These are phyloP conservation scores for Amphiprion ocellaris DNA, from an alignment of 2,113 vertebrate species.

Conservation along the genomic window DNA sequence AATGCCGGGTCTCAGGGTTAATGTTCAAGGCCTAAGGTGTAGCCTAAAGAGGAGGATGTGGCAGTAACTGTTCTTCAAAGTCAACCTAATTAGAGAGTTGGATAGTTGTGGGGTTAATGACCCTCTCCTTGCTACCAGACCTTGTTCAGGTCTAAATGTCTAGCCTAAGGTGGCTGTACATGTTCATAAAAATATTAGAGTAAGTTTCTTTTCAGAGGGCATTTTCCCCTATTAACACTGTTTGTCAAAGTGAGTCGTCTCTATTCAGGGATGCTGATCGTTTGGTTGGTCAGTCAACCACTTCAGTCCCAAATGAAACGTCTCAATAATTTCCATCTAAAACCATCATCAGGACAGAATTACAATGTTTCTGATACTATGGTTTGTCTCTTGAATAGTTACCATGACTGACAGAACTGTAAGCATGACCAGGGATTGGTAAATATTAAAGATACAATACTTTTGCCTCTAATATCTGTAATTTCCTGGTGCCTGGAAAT, in stretches of 20 bases:
- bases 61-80: slow-evolving; percentile 62
- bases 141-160: slow-evolving; percentile 23
- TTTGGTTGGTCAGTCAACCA: not conserved
- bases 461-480: not conserved
- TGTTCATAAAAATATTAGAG: not conserved
- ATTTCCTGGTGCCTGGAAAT: not conserved
- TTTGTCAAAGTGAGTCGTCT: not conserved
- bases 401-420: too few species aligned
- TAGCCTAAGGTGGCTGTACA: slow-evolving; percentile 28
- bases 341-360: not conserved
- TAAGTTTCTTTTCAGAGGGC: not conserved
- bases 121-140: slow-evolving; percentile 35
- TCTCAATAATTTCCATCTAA: not conserved
- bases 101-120: slow-evolving; percentile 52
- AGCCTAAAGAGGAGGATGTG: slow-evolving; percentile 44
- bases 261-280: not conserved
- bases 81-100: slow-evolving; percentile 57
- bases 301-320: not conserved
- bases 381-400: too few species aligned
- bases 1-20: slow-evolving; percentile 29
- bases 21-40: slow-evolving; percentile 55
- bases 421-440: too few species aligned
- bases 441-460: too few species aligned
- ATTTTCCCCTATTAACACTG: not conserved
- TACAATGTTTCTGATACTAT: too few species aligned